phyloP scores from a whole-genome alignment of 2,888 invertebrate genomes.

The Drosophila planitibia region DNA sequence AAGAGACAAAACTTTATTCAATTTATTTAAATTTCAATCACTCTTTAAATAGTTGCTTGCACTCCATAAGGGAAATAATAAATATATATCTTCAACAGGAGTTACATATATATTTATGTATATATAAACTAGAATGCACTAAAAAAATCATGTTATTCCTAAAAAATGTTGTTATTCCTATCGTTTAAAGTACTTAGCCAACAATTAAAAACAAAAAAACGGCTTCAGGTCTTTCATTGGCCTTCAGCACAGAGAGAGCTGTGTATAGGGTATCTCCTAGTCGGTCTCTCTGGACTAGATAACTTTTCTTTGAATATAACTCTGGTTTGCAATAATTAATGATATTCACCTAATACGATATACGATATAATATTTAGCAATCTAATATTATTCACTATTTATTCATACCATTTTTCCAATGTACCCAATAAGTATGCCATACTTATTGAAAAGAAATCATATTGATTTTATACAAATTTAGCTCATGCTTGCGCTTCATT shows the following conservation, averaged over 20 bases:
- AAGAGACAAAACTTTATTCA: not conserved
- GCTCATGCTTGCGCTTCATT: conserved; percentile 62
- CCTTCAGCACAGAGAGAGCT: not conserved
- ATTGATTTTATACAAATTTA: conserved; percentile 60
- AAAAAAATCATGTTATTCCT: no score
- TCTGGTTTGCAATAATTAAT: not conserved
- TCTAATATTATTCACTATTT: not conserved
- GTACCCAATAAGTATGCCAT: conserved; percentile 37
- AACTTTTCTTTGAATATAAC: not conserved
- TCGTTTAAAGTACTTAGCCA: not conserved
- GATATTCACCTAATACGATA: not conserved
- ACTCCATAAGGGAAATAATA: not conserved
- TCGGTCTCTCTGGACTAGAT: not conserved
- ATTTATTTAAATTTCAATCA: not conserved
- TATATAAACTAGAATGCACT: not conserved
- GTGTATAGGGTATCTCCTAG: not conserved
- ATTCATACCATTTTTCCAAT: not conserved
- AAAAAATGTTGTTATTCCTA: not conserved
- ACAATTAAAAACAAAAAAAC: not conserved
- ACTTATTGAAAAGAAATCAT: conserved; percentile 5
- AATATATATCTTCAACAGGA: not conserved
- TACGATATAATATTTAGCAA: not conserved
- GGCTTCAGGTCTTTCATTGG: not conserved
- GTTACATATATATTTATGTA: not conserved
- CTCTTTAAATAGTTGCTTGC: not conserved